phyloP scores from a whole-genome alignment of 2,113 vertebrate genomes.

The Hippotragus niger region DNA sequence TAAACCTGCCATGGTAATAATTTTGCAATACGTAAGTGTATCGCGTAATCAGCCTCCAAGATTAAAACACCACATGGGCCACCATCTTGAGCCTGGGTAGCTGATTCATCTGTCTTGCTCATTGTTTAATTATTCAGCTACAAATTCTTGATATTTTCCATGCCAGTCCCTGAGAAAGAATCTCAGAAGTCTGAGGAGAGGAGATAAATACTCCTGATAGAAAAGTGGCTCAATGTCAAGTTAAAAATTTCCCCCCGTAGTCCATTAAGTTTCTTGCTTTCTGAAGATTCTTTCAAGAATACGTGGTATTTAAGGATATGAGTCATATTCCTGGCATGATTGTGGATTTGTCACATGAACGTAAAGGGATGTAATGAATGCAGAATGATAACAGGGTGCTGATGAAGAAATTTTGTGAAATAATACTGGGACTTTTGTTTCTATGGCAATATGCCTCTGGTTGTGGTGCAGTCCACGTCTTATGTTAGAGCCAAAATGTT shows the following conservation, averaged over 20 bases:
- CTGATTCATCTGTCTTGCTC: neutral
- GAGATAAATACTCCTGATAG: neutral
- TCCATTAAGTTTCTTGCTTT: neutral
- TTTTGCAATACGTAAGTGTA: neutral
- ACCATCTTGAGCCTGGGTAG: neutral
- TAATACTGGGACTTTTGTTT: neutral
- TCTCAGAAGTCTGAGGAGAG: neutral
- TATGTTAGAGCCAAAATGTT: neutral
- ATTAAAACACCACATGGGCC: neutral
- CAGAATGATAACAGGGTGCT: neutral
- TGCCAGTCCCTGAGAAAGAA: neutral
- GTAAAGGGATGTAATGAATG: neutral
- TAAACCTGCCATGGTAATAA: neutral
- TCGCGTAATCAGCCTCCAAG: neutral
- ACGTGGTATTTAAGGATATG: neutral
- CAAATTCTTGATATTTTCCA: neutral
- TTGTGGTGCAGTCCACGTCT: neutral
- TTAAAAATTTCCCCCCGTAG: neutral
- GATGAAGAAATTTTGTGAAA: neutral
- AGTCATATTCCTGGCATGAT: neutral
- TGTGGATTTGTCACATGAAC: neutral
- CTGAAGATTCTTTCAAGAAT: neutral
- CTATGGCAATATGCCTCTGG: rapidly evolving
- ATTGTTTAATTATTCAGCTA: neutral
- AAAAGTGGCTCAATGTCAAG: neutral